Conservation (phyloP, 2,888 invertebrate species). For the Morpho helenor region DNA sequence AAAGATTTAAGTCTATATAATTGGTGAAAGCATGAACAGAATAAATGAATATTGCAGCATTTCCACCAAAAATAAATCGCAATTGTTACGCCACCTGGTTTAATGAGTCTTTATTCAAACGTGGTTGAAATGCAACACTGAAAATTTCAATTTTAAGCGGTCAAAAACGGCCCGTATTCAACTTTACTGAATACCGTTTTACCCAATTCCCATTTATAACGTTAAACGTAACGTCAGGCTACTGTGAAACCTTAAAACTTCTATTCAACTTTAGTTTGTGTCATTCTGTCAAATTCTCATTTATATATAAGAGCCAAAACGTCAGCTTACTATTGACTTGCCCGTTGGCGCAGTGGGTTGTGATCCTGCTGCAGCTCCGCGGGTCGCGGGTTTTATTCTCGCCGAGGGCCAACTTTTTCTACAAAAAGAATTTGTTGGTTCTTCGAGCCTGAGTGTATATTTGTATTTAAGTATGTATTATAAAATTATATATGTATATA, state of each 20-base stretch:
- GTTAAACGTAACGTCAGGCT: no score
- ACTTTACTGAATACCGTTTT: conserved; percentile 17
- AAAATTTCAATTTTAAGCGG: conserved; percentile 33
- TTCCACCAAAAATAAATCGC: conserved; percentile 35
- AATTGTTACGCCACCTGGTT: conserved; percentile 40
- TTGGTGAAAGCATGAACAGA: conserved; percentile 9
- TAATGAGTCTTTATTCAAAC: conserved; percentile 49
- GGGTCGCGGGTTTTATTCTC: no score
- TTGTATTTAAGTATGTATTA: no score
- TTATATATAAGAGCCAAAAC: no score
- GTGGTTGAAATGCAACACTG: conserved; percentile 38
- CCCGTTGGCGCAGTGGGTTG: no score
- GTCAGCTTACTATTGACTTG: no score
- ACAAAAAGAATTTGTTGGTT: no score
- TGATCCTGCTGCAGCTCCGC: no score
- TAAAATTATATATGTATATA: no score
- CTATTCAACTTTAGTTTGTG: not conserved
- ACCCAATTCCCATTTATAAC: not conserved
- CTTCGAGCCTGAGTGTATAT: no score
- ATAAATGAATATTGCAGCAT: conserved; percentile 27
- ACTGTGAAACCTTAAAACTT: not conserved
- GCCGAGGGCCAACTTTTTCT: no score
- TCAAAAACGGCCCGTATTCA: conserved; percentile 1
- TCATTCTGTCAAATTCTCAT: no score
- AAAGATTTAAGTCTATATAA: not conserved